Evolutionary conservation across 2,888 invertebrate species (phyloP).

Genomic region (Rapana venosa): DNA sequence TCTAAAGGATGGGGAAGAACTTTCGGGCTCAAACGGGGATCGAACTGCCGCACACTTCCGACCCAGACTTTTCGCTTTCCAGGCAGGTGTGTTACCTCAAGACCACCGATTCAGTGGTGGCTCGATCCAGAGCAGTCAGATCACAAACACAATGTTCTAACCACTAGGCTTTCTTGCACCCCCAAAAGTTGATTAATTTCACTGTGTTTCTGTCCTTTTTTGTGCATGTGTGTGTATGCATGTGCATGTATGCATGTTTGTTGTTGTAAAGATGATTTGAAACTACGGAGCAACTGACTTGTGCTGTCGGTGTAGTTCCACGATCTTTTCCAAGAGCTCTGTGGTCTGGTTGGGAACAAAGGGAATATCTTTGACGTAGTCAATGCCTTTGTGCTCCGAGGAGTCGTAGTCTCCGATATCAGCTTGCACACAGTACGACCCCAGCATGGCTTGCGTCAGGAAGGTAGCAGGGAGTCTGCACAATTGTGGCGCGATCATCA

Average conservation of each 20-base stretch:
- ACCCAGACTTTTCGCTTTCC: too few relatives aligned
- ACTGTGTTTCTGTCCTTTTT: too few relatives aligned
- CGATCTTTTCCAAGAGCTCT: constrained; percentile 95
- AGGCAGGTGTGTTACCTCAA: too few relatives aligned
- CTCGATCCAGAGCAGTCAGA: too few relatives aligned
- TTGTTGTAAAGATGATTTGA: neutral
- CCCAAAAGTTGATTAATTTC: too few relatives aligned
- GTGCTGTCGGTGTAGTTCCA: constrained; percentile 94
- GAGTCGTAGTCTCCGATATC: constrained; percentile 96
- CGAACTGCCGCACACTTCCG: too few relatives aligned
- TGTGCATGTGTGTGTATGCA: neutral
- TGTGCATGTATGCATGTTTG: neutral
- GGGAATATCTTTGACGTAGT: constrained; percentile 92
- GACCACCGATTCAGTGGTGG: too few relatives aligned
- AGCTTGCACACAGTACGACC: constrained; percentile 94
- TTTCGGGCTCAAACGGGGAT: too few relatives aligned
- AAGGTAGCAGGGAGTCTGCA: constrained; percentile 95
- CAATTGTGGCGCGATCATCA: neutral
- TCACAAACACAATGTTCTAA: too few relatives aligned
- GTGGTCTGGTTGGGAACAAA: constrained; percentile 95
- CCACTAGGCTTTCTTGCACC: too few relatives aligned
- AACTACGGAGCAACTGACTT: constrained; percentile 65
- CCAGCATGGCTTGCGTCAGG: constrained; percentile 96
- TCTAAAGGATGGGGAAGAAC: too few relatives aligned
- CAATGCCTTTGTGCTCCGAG: constrained; percentile 81